A percentile compares a stretch with the other conserved stretches of the same genome.
Conservation (phyloP, 2,797 vertebrate genomes). For the Harpagifer antarcticus region DNA sequence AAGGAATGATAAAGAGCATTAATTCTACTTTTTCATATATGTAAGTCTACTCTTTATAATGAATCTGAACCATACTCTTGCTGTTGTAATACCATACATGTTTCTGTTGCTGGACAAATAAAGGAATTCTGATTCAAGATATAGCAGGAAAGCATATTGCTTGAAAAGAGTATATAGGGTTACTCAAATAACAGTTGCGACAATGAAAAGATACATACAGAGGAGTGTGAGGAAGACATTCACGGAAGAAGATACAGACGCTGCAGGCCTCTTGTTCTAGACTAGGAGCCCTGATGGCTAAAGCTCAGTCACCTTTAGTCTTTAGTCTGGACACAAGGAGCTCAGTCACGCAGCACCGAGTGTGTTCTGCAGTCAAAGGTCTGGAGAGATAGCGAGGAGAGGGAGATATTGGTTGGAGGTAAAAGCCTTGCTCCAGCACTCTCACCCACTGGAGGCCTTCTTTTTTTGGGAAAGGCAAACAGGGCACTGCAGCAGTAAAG, state of each 20-base stretch:
- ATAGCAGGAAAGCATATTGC: too few relatives aligned
- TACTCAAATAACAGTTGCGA: background rate
- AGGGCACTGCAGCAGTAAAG: constrained; percentile 32
- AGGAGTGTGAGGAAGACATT: background rate
- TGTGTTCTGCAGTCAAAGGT: constrained; percentile 34
- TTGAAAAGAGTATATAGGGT: background rate
- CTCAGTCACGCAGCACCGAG: constrained; percentile 24
- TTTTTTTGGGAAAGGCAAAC: constrained; percentile 32
- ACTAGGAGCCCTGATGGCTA: too few relatives aligned
- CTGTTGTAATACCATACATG: too few relatives aligned
- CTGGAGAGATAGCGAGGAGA: constrained; percentile 35
- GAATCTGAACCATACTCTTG: too few relatives aligned
- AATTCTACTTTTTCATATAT: too few relatives aligned
- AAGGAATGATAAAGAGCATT: background rate
- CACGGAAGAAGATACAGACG: background rate
- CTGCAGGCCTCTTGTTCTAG: too few relatives aligned
- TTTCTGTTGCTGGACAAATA: too few relatives aligned
- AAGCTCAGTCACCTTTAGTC: constrained; percentile 38
- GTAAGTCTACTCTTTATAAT: too few relatives aligned
- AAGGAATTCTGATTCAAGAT: background rate
- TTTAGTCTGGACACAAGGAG: constrained; percentile 10
- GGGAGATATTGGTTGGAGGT: constrained; percentile 34
- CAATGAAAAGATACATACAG: too few relatives aligned
- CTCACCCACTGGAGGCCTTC: constrained; percentile 32
- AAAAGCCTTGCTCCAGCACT: constrained; percentile 35